Evolutionary conservation across 2,113 vertebrate genomes (phyloP).

Genomic region (Lathamus discolor): DNA sequence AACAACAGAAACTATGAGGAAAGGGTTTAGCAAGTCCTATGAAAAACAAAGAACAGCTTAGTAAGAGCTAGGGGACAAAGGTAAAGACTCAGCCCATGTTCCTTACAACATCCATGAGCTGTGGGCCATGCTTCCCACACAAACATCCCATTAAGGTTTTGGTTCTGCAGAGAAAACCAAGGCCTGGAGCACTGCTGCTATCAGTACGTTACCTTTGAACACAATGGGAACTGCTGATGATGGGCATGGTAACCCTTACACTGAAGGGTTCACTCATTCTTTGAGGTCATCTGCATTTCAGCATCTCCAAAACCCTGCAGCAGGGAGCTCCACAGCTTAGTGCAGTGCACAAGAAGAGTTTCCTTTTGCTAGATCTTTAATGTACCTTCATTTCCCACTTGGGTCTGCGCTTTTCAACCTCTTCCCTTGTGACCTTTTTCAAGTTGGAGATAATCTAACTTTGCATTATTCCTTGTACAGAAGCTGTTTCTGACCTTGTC

Average conservation of each 20-base stretch:
- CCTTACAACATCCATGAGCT: not conserved
- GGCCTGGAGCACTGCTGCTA: not conserved
- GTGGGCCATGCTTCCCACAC: not conserved
- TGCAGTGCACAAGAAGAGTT: not conserved
- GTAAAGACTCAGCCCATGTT: not conserved
- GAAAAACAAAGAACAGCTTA: not conserved
- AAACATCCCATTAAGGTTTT: not conserved
- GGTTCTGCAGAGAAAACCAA: not conserved
- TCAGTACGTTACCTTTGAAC: not conserved
- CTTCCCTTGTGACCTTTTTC: not conserved
- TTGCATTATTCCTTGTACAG: not conserved
- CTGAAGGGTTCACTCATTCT: not conserved
- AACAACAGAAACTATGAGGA: not conserved
- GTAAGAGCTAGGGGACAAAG: not conserved
- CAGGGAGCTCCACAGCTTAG: not conserved
- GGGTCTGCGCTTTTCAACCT: rapidly evolving
- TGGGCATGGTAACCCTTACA: not conserved
- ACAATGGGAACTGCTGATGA: not conserved
- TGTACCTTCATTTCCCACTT: rapidly evolving
- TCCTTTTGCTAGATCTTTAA: not conserved
- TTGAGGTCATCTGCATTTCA: not conserved
- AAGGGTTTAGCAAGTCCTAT: not conserved
- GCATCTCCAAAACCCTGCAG: not conserved
- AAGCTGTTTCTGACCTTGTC: not conserved
- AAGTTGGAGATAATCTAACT: not conserved